phyloP scores from a whole-genome alignment of 2,888 invertebrate species.

The Tromatobia lineatoria region DNA sequence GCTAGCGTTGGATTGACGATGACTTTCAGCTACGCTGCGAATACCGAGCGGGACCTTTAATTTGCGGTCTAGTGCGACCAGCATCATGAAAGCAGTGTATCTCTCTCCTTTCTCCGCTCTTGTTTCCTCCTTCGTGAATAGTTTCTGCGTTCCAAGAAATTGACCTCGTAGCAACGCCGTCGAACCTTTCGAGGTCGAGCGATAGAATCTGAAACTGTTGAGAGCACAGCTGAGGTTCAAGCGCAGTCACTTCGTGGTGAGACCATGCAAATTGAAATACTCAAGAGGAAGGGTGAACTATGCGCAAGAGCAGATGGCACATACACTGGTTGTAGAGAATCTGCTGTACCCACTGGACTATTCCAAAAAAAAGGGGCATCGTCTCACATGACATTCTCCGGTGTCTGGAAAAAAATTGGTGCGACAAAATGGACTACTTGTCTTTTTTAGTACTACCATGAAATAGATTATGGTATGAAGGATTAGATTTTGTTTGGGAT shows the following conservation, averaged over 20 bases:
- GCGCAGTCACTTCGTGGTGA: constrained; percentile 60
- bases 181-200: constrained; percentile 49
- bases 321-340: background rate
- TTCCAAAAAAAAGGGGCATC: background rate
- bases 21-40: constrained; percentile 59
- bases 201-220: constrained; percentile 31
- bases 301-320: background rate
- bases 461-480: too few relatives aligned
- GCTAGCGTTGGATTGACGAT: constrained; percentile 54
- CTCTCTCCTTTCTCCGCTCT: constrained; percentile 37
- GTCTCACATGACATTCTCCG: background rate
- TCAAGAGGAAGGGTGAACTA: constrained; percentile 40
- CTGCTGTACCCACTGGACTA: background rate
- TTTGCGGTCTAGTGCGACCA: constrained; percentile 59
- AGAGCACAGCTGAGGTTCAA: constrained; percentile 42
- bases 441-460: too few relatives aligned
- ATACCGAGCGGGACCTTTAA: constrained; percentile 53
- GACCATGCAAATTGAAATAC: constrained; percentile 67
- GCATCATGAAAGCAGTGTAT: constrained; percentile 45
- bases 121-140: background rate
- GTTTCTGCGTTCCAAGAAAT: constrained; percentile 41
- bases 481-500: too few relatives aligned
- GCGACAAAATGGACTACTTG: too few relatives aligned
- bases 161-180: constrained; percentile 32
- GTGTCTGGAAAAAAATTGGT: background rate